Percentiles rank a stretch among this genome's conserved stretches.
phyloP scores from a whole-genome alignment of 2,113 vertebrate genomes.

The Platysternon megacephalum region DNA sequence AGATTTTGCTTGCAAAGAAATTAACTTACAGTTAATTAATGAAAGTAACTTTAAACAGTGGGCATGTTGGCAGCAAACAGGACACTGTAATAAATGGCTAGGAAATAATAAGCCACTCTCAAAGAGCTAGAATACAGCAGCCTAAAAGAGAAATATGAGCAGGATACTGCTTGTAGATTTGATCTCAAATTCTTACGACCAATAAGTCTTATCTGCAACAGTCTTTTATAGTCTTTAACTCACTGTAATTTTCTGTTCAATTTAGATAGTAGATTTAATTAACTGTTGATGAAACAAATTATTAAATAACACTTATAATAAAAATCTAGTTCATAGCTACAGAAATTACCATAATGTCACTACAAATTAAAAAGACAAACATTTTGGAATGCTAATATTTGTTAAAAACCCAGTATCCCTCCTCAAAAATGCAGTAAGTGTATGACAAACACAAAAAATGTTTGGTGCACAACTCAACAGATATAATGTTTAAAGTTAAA shows the following conservation, averaged over 20 bases:
- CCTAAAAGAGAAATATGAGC: slow-evolving; percentile 66
- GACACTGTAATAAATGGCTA: slow-evolving; percentile 50
- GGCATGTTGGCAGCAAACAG: slow-evolving; percentile 70
- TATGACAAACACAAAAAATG: not conserved
- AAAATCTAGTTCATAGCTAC: slow-evolving; percentile 70
- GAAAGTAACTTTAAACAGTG: slow-evolving; percentile 78
- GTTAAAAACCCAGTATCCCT: not conserved
- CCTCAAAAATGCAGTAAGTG: not conserved
- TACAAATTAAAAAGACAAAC: not conserved
- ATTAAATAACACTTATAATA: slow-evolving; percentile 66
- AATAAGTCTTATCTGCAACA: slow-evolving; percentile 69
- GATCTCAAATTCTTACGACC: slow-evolving; percentile 73
- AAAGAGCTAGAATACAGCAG: slow-evolving; percentile 40
- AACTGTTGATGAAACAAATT: slow-evolving; percentile 73
- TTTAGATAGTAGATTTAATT: slow-evolving; percentile 74
- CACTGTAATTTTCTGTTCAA: slow-evolving; percentile 74
- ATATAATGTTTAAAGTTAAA: not conserved
- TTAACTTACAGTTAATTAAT: slow-evolving; percentile 80
- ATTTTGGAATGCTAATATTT: not conserved
- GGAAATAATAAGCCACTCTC: slow-evolving; percentile 69
- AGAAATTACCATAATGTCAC: slow-evolving; percentile 58
- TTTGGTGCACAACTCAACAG: not conserved
- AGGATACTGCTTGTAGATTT: slow-evolving; percentile 73
- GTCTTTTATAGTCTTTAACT: slow-evolving; percentile 59
- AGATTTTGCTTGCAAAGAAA: slow-evolving; percentile 77